Conservation (phyloP, 2,888 invertebrate species). For the Sesia apiformis region DNA sequence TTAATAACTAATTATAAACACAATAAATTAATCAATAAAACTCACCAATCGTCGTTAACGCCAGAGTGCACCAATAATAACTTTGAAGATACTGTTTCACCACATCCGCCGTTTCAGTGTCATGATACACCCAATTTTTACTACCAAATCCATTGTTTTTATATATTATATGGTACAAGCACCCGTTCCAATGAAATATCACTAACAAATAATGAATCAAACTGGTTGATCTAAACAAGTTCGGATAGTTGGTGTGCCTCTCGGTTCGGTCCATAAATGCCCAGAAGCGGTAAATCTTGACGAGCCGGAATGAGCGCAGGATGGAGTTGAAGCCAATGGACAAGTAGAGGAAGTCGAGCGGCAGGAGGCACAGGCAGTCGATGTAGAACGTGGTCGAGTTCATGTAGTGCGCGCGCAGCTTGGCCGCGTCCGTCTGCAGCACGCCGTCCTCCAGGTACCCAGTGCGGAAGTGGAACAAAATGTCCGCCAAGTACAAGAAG, state of each 20-base stretch:
- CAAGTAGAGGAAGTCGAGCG: conserved; percentile 97
- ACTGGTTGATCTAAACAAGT: conserved; percentile 93
- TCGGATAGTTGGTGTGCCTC: conserved; percentile 98
- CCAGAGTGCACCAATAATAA: conserved; percentile 98
- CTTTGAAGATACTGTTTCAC: conserved; percentile 97
- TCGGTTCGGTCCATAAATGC: conserved; percentile 99
- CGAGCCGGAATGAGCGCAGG: conserved; percentile 94
- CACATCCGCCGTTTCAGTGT: conserved; percentile 89
- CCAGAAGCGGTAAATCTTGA: conserved; percentile 99
- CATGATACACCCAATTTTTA: conserved; percentile 93
- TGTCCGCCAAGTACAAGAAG: conserved; percentile 96
- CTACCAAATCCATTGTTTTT: conserved; percentile 96
- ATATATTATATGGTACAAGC: conserved; percentile 97
- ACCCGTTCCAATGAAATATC: conserved; percentile 99
- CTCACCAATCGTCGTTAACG: conserved; percentile 94
- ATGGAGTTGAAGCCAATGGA: conserved; percentile 98
- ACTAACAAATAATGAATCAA: conserved; percentile 96
- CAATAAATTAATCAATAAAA: conserved; percentile 8
- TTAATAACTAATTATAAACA: too few species aligned
- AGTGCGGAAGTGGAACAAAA: conserved; percentile 97
- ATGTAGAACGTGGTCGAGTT: conserved; percentile 98
- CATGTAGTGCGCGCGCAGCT: conserved; percentile 97
- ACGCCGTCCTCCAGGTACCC: conserved; percentile 98
- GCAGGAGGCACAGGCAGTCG: conserved; percentile 97
- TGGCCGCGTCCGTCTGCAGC: conserved; percentile 94